These are phyloP conservation scores for Buceros bicornis DNA, from an alignment of 2,797 vertebrate species.

Conservation along the genomic window DNA sequence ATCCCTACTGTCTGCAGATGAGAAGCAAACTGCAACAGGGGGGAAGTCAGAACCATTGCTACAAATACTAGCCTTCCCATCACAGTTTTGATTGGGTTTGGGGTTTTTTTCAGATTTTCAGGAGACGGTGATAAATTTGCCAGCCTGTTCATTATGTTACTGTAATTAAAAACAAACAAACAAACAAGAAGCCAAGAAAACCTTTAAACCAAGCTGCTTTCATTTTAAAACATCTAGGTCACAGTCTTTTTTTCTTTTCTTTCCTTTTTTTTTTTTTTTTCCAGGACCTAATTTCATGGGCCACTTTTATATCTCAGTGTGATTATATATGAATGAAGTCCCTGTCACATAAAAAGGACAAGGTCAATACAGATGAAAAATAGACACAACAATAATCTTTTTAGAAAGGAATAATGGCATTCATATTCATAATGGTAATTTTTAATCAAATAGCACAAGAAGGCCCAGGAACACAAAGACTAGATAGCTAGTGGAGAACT, in stretches of 20 bases:
- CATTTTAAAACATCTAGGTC: background rate
- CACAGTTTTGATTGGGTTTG: background rate
- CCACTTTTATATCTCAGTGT: background rate
- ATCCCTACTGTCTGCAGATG: background rate
- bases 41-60: background rate
- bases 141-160: background rate
- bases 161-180: background rate
- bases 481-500: conserved; percentile 14
- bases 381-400: conserved; percentile 42
- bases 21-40: background rate
- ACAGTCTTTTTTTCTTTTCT: background rate
- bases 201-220: background rate
- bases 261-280: background rate
- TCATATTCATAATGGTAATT: conserved; percentile 46
- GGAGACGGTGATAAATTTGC: background rate
- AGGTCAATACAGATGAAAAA: conserved; percentile 55
- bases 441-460: conserved; percentile 52
- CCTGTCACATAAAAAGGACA: conserved; percentile 26
- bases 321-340: conserved; percentile 51
- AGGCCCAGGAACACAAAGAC: conserved; percentile 12
- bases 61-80: background rate
- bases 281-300: conserved; percentile 38
- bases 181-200: background rate
- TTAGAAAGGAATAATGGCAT: conserved; percentile 49
- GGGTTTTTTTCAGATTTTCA: background rate